Evolutionary conservation across 2,888 invertebrate species (phyloP).

Genomic region (Sipha maydis): DNA sequence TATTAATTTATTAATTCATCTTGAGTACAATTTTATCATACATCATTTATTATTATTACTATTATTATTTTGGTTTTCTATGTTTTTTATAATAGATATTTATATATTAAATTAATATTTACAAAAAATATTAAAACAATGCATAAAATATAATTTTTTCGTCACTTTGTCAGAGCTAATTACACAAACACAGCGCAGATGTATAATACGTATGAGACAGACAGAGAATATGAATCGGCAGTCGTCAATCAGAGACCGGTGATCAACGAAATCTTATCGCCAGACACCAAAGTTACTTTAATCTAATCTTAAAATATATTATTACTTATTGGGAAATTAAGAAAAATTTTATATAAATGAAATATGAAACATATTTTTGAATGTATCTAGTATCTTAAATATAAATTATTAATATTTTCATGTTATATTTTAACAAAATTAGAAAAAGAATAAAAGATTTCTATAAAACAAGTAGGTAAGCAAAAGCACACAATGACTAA

Average conservation of each 20-base stretch:
- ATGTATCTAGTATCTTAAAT: no score
- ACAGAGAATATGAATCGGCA: background rate
- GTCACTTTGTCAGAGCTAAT: background rate
- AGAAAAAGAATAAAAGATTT: no score
- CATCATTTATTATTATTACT: background rate
- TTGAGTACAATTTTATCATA: no score
- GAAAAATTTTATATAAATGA: background rate
- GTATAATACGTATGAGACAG: background rate
- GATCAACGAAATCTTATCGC: conserved; percentile 5
- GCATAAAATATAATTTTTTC: background rate
- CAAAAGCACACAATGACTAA: no score
- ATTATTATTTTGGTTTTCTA: background rate
- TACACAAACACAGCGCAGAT: background rate
- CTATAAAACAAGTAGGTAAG: no score
- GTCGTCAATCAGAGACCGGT: background rate
- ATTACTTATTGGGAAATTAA: background rate
- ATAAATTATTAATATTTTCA: no score
- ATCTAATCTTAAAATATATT: conserved; percentile 7
- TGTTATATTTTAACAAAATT: no score
- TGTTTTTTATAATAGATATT: background rate
- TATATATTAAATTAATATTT: background rate
- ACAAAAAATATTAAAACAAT: background rate
- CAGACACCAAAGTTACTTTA: background rate
- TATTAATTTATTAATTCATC: no score
- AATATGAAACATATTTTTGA: no score